Evolutionary conservation across 2,888 invertebrate genomes (phyloP).

Genomic region (Liodrosophila aerea): DNA sequence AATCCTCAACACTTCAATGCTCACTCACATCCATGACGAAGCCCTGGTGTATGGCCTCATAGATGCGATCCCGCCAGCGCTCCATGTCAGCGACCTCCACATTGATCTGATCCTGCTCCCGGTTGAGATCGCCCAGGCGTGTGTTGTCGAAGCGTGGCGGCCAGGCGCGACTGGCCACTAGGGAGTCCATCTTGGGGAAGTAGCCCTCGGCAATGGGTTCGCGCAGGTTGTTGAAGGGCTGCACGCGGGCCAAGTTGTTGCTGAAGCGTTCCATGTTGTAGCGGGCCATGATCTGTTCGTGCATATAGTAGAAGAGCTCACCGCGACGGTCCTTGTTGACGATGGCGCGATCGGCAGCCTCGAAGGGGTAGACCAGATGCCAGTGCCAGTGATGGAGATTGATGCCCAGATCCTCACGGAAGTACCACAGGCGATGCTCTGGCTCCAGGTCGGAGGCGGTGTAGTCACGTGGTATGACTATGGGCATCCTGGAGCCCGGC

Average conservation of each 20-base stretch:
- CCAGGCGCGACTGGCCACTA: slow-evolving; percentile 89
- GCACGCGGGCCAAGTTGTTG: slow-evolving; percentile 86
- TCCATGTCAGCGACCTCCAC: slow-evolving; percentile 88
- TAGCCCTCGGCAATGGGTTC: slow-evolving; percentile 90
- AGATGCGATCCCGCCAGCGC: slow-evolving; percentile 89
- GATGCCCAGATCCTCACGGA: slow-evolving; percentile 84
- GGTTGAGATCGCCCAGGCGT: slow-evolving; percentile 85
- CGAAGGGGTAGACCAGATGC: slow-evolving; percentile 89
- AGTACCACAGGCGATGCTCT: slow-evolving; percentile 87
- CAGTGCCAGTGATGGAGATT: slow-evolving; percentile 85
- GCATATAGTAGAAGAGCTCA: slow-evolving; percentile 92
- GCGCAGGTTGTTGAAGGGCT: slow-evolving; percentile 86
- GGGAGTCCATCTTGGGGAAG: slow-evolving; percentile 92
- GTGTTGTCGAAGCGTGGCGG: slow-evolving; percentile 87
- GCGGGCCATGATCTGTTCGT: slow-evolving; percentile 85
- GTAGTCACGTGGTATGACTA: slow-evolving; percentile 86
- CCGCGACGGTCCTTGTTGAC: slow-evolving; percentile 88
- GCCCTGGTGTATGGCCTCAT: slow-evolving; percentile 87
- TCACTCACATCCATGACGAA: slow-evolving; percentile 84
- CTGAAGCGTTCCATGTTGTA: slow-evolving; percentile 90
- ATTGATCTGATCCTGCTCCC: slow-evolving; percentile 87
- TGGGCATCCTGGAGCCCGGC: slow-evolving; percentile 86
- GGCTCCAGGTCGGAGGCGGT: slow-evolving; percentile 89
- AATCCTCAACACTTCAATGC: background rate
- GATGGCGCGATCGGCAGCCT: slow-evolving; percentile 85